Base-by-base conservation (phyloP, 2,888 invertebrate genomes). In the Latrodectus elegans region DNA sequence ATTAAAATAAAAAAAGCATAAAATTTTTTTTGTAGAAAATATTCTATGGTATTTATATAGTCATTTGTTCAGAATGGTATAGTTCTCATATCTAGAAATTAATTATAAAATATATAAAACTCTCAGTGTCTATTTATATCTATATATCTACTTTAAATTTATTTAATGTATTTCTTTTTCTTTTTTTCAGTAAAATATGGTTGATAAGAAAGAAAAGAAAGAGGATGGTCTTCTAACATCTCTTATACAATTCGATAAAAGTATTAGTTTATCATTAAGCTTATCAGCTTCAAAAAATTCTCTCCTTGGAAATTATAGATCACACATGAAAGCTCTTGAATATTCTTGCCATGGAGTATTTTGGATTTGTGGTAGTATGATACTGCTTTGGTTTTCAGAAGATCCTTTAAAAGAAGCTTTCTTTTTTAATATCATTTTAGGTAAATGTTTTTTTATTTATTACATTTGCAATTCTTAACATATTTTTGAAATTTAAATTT, bases 311-410 rank as follows among this genome's bases (percentile, higher is more conserved):
- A 49, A 74, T n/a, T 71, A 82, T 51, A 92, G 92, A 89, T 91
- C 92, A 1, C 92, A 94, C 89, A 93, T 94, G 91, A 93, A 93
- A 91, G 83, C 92, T 12, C 91, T 94, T n/a, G 94, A 94, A 92
- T 94, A 96, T 90, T 96, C 97, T 9, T 97, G 97, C 91, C 96
- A 98, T 93, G 97, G 97, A 11, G 94, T 97, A 75, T 94, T 95
- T 8, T 98, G 97, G 97, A 92, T 98, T 52, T 71, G 71, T 9
- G 94, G 94, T 49, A 95, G 96, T 94, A 92, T 96, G 49, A 95
- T 95, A 8, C 95, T 96, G 89, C 95, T 96, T 89, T 96, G 96
- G 95, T 92, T 96, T 67, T 93, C 95, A 51, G 95, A 95, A 91
- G 94, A 94, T 90, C 94, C 94, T 89, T 93, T 94, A 11, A 92